Evolutionary conservation across 1,140 invertebrate genomes (phyloP), one percentile per base, ranked within the genome.

Genomic region (Melipona quadrifasciata): DNA sequence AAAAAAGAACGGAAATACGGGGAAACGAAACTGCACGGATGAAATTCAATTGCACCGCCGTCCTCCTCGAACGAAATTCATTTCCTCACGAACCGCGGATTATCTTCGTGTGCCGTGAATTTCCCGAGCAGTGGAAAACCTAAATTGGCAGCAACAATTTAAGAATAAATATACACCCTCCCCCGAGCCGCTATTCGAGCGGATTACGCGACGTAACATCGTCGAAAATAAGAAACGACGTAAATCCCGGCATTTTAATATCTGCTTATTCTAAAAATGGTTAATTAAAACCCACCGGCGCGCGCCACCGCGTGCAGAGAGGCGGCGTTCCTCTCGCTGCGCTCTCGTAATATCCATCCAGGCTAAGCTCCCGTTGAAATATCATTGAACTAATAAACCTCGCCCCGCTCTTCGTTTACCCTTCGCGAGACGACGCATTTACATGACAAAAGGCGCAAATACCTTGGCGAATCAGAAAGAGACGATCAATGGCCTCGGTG

Each of bases 201-300:
- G 17, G 27, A 64, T 75, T 82, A 82, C 21, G 55, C 27, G 0
- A 11, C 5, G 31, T 3, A 31, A 73, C 47, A 39, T 65, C 53
- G 39, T 24, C 10, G 16, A 82, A 61, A 75, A 53, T 47, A 74
- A 64, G 57, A 27, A 53, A 74, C 16, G 55, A 65, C 5, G 53
- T 39, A 58, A 51, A 78, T 68, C 51, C 74, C 61, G 17, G 53
- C n/a, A 2, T 57, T 83, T 68, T 78, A 78, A 83, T 83, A 70
- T 58, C 74, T 67, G 31, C 76, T 83, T 78, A 83, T 70, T 78
- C 53, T 70, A 53, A 77, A 83, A 83, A 78, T 78, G 77, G 81
- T 83, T 83, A 83, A 83, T 83, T 83, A 83, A 83, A 83, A 83
- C 24, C 53, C 53, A 14, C n/a, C n/a, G n/a, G n/a, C n/a, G 24